phyloP scores from a whole-genome alignment of 1,140 invertebrate genomes.

The Dryas iulia region DNA sequence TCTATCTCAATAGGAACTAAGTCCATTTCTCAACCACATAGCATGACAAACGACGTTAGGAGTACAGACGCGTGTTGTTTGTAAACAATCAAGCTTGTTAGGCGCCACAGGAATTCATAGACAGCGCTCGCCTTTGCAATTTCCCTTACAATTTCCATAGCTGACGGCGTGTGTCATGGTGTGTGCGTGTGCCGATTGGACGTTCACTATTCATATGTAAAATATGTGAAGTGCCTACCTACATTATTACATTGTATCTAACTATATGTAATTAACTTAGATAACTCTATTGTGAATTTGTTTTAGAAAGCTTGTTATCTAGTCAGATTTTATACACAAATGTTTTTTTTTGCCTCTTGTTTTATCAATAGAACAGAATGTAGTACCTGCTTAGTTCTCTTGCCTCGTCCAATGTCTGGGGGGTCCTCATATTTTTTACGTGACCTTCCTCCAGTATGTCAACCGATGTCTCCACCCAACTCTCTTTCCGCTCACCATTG shows the following conservation, averaged over 20 bases:
- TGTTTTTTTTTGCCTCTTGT: too few relatives aligned
- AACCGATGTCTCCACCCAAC: too few relatives aligned
- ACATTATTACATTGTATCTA: not conserved
- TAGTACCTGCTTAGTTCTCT: too few relatives aligned
- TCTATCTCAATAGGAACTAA: not conserved
- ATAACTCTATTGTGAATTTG: not conserved
- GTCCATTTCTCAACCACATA: not conserved
- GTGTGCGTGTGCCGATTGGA: conserved; percentile 1
- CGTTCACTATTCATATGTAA: conserved; percentile 10
- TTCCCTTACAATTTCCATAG: conserved; percentile 38
- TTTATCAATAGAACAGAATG: too few relatives aligned
- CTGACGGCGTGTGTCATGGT: conserved; percentile 20
- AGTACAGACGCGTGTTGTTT: conserved; percentile 22
- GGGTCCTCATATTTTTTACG: too few relatives aligned
- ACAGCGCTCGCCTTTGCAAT: conserved; percentile 26
- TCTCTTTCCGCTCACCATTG: too few relatives aligned
- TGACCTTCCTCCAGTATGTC: too few relatives aligned
- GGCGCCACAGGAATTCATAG: conserved; percentile 33
- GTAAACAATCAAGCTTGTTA: conserved; percentile 39
- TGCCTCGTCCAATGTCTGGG: too few relatives aligned
- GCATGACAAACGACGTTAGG: not conserved
- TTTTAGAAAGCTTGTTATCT: too few relatives aligned
- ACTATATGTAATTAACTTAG: not conserved
- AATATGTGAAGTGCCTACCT: not conserved
- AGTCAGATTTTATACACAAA: too few relatives aligned